phyloP scores from a whole-genome alignment of 2,888 invertebrate genomes.

The Ormyrus pomaceus region DNA sequence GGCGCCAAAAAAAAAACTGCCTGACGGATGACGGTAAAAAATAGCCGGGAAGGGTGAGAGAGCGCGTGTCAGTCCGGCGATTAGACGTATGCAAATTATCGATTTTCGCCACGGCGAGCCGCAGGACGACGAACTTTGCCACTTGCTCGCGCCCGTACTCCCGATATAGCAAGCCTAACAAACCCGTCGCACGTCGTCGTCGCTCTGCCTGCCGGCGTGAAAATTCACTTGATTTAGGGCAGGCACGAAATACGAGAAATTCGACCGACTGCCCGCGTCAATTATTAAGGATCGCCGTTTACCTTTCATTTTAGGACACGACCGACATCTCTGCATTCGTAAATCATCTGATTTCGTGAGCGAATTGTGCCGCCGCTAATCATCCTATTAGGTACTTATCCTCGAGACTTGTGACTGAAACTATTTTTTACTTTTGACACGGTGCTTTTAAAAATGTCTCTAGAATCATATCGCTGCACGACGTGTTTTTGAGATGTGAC shows the following conservation, averaged over 20 bases:
- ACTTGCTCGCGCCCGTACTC: conserved; percentile 13
- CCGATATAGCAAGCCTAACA: conserved; percentile 21
- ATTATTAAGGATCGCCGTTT: conserved; percentile 51
- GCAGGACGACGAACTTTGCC: conserved; percentile 54
- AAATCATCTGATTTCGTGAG: too few species aligned
- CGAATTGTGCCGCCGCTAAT: too few species aligned
- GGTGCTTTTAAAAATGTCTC: too few species aligned
- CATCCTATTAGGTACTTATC: too few species aligned
- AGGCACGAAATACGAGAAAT: conserved; percentile 27
- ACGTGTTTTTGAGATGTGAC: too few species aligned
- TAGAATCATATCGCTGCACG: too few species aligned
- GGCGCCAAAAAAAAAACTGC: conserved; percentile 8
- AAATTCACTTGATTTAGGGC: conserved; percentile 45
- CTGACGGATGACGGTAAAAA: conserved; percentile 30
- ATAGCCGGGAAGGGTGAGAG: background rate
- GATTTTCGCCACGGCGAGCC: conserved; percentile 43
- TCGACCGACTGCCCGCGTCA: conserved; percentile 24
- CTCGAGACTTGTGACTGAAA: too few species aligned
- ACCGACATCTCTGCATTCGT: background rate
- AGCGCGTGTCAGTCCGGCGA: conserved; percentile 50
- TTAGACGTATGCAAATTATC: conserved; percentile 57
- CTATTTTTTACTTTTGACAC: too few species aligned
- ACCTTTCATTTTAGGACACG: conserved; percentile 35
- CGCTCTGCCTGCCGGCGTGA: background rate
- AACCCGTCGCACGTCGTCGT: background rate